These are phyloP conservation scores for Drosophila cracens DNA, from an alignment of 2,888 invertebrate species.

Conservation along the genomic window DNA sequence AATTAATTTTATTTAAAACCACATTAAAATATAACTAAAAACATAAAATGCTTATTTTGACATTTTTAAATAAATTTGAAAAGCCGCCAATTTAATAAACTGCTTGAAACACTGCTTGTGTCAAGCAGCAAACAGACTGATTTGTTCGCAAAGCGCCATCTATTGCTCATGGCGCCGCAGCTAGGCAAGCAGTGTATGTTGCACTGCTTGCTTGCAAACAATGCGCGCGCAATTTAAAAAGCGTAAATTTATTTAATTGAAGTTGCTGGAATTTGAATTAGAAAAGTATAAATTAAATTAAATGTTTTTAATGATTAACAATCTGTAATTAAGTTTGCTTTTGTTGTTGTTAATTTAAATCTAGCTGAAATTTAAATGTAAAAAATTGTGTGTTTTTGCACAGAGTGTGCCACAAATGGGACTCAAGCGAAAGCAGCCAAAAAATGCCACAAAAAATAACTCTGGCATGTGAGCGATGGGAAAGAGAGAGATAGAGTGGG, in stretches of 20 bases:
- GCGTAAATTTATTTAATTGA: neutral
- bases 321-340: too few species aligned
- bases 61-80: neutral
- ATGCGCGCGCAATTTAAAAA: constrained; percentile 5
- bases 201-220: neutral
- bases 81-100: neutral
- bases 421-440: constrained; percentile 6
- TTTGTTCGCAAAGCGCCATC: constrained; percentile 1
- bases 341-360: neutral
- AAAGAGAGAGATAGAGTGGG: neutral
- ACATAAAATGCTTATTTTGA: neutral
- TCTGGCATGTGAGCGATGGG: constrained; percentile 38
- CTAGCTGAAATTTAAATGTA: neutral
- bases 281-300: neutral
- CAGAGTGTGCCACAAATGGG: constrained; percentile 20
- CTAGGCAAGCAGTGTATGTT: accelerated
- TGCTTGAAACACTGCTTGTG: neutral
- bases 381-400: neutral
- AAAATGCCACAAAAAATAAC: constrained; percentile 20
- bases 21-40: neutral
- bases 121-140: accelerated
- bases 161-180: neutral
- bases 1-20: neutral
- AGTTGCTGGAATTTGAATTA: neutral
- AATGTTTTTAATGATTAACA: neutral